Conservation (phyloP, 2,888 invertebrate species). For the Eubasilissa splendida region DNA sequence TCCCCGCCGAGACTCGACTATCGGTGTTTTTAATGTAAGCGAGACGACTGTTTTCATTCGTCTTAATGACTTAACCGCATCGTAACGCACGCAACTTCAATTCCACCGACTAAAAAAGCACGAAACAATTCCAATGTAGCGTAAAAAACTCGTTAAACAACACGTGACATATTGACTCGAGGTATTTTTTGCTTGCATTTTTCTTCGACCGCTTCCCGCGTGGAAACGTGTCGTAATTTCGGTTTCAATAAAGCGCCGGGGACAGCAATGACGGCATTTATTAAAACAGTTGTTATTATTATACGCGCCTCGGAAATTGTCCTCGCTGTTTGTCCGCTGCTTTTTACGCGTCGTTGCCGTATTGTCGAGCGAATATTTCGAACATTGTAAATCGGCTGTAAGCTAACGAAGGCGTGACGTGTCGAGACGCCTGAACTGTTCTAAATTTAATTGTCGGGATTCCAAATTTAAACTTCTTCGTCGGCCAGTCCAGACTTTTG, state of each 20-base stretch:
- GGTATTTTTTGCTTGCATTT: not conserved
- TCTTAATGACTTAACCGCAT: conserved; percentile 26
- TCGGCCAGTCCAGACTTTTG: conserved; percentile 34
- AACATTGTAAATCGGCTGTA: conserved; percentile 15
- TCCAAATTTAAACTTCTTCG: conserved; percentile 36
- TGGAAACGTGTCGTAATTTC: conserved; percentile 16
- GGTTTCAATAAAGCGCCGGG: not conserved
- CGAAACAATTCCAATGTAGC: not conserved
- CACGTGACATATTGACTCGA: not conserved
- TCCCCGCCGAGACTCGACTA: conserved; percentile 21
- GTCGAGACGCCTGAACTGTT: conserved; percentile 23
- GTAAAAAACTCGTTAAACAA: not conserved
- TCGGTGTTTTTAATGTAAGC: conserved; percentile 20
- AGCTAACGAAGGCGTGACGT: conserved; percentile 31
- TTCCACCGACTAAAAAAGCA: not conserved
- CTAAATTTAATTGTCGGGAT: conserved; percentile 40
- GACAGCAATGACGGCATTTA: not conserved
- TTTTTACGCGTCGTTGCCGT: not conserved
- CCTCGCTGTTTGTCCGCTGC: not conserved
- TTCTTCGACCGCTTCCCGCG: not conserved
- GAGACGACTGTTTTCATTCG: conserved; percentile 25
- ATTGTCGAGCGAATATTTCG: not conserved
- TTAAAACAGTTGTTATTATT: not conserved
- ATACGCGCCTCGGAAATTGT: not conserved
- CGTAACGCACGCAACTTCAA: not conserved